phyloP scores from a whole-genome alignment of 2,797 vertebrate species.

The Streptopelia turtur region DNA sequence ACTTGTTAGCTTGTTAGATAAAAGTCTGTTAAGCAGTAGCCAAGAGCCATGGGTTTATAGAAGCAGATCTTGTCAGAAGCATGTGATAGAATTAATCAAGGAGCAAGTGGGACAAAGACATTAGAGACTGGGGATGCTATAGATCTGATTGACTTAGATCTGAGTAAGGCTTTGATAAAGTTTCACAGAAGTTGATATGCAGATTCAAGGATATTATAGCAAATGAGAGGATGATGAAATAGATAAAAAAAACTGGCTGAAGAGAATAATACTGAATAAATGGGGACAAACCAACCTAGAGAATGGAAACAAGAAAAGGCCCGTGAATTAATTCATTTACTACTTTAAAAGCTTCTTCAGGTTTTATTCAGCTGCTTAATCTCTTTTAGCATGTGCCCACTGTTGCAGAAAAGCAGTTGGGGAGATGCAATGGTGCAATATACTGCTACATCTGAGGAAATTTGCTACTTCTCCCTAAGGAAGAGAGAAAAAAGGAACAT shows the following conservation, averaged over 20 bases:
- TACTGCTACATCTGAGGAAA: background rate
- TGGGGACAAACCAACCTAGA: background rate
- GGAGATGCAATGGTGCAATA: background rate
- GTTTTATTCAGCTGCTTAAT: slow-evolving; percentile 3
- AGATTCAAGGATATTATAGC: slow-evolving; percentile 32
- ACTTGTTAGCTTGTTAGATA: slow-evolving; percentile 41
- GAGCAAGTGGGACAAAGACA: slow-evolving; percentile 30
- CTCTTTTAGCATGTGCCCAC: background rate
- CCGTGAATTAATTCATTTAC: background rate
- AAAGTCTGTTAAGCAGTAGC: slow-evolving; percentile 20
- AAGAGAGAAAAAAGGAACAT: background rate
- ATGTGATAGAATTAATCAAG: slow-evolving; percentile 44
- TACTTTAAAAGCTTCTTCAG: background rate
- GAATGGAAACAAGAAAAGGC: background rate
- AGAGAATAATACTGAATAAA: slow-evolving; percentile 7
- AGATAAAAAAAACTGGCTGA: slow-evolving; percentile 1
- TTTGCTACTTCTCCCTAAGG: background rate
- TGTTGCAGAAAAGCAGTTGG: background rate
- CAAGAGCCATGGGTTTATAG: slow-evolving; percentile 39
- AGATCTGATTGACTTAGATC: slow-evolving; percentile 11
- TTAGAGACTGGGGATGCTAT: background rate
- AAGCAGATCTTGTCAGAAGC: slow-evolving; percentile 30
- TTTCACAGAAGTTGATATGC: slow-evolving; percentile 18
- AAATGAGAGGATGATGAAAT: slow-evolving; percentile 26
- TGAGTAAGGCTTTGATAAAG: slow-evolving; percentile 16